Percentiles rank a stretch among this genome's conserved stretches.
These are phyloP conservation scores for Malurus alboscapulatus DNA, from an alignment of 2,113 vertebrate genomes.

Conservation along the genomic window DNA sequence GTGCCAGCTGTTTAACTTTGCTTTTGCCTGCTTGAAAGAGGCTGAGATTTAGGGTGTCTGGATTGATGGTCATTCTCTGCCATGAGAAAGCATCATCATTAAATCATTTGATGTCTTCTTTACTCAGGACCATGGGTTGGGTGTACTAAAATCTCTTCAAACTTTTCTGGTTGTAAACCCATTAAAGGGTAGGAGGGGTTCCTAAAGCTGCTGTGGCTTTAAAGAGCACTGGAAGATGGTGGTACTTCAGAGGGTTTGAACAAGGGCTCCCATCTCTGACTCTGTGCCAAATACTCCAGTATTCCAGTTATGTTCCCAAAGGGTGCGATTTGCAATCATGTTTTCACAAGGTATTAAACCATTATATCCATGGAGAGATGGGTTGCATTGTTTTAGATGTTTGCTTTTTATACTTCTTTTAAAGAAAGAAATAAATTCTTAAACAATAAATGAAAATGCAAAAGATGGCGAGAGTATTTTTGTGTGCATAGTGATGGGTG, in stretches of 20 bases:
- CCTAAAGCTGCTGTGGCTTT: not conserved
- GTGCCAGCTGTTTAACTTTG: not conserved
- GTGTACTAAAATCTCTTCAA: not conserved
- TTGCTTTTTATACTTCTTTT: not conserved
- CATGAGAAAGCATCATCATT: not conserved
- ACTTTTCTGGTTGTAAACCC: not conserved
- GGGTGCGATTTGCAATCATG: not conserved
- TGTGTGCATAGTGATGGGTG: too few relatives aligned
- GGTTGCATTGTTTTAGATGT: not conserved
- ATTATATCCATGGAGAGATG: not conserved
- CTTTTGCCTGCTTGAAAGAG: not conserved
- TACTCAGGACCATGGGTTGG: not conserved
- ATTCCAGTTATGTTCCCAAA: not conserved
- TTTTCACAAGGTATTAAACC: not conserved
- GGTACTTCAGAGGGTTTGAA: not conserved
- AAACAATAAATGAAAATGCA: not conserved
- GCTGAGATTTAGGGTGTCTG: not conserved
- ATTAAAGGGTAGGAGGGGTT: not conserved
- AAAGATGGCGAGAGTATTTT: accelerated
- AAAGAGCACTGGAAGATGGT: not conserved
- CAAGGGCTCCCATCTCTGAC: not conserved
- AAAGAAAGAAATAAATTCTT: not conserved
- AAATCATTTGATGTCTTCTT: not conserved
- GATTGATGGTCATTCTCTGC: not conserved
- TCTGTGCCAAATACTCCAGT: not conserved